A percentile compares a stretch with the other conserved stretches of the same genome.
phyloP scores from a whole-genome alignment of 1,140 invertebrate species.

The Magallana ariakensis region DNA sequence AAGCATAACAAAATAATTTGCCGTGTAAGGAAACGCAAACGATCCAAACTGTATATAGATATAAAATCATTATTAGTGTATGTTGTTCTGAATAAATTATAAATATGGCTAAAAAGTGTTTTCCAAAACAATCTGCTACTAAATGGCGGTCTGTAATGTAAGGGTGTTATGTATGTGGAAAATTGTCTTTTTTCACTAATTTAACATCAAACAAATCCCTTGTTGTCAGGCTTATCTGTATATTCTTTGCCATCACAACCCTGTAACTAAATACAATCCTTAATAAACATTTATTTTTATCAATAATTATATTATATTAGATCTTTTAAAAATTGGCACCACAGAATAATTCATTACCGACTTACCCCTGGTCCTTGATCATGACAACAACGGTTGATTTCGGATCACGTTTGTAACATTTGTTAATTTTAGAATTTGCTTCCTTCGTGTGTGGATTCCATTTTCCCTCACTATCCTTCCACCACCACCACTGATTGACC shows the following conservation, averaged over 20 bases:
- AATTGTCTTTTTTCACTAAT: background rate
- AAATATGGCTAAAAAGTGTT: no score
- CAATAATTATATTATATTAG: background rate
- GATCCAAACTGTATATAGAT: no score
- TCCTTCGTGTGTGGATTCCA: background rate
- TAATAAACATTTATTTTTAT: background rate
- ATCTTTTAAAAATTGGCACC: no score
- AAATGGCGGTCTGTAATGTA: no score
- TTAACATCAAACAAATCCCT: background rate
- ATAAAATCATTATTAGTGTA: no score
- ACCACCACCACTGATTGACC: background rate
- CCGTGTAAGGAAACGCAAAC: no score
- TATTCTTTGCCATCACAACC: background rate
- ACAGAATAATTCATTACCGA: no score
- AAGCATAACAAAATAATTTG: no score
- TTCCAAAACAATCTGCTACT: no score
- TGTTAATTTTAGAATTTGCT: background rate
- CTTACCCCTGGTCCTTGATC: background rate
- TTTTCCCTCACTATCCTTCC: background rate
- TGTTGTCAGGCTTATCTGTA: background rate
- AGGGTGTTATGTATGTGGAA: no score
- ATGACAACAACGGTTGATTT: slow-evolving; percentile 1
- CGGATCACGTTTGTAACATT: background rate
- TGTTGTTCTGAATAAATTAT: no score
- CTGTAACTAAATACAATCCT: background rate